Base-by-base conservation (phyloP, 2,113 vertebrate species). In the Kryptolebias marmoratus region DNA sequence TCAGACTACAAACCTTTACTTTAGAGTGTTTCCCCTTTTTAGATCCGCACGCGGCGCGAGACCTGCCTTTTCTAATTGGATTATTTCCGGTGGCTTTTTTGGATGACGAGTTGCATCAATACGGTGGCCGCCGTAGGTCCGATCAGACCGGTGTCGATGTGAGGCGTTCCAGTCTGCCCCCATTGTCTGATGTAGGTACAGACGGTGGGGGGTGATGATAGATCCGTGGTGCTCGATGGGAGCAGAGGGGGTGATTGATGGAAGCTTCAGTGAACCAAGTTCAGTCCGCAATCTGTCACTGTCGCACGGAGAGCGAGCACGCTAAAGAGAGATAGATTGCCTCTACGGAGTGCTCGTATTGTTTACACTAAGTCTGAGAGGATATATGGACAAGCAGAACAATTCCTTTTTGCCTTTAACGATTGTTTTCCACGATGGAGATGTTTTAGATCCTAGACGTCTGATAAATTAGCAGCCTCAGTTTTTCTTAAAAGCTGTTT, bases 311-410 rank as follows among this genome's bases (percentile, higher is more conserved):
- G 71, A 60, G 75, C 70, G 82, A 80, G 69, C 76, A 65, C 63
- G 52, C 76, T 76, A 73, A 84, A 85, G 86, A 85, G 87, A 87
- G 87, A 92, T 76, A 50, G 80, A 91, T 86, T n/a, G 66, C 67
- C 76, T 69, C 80, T 18, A 44, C 75, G 30, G 55, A 73, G 55
- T 53, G 69, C 27, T 71, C 72, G 69, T 61, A 28, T 52, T 85
- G 85, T 86, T 87, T 79, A 80, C 45, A 44, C 58, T 48, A 53
- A 77, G 61, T 71, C 36, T 61, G 28, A 61, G 58, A 28, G 52
- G 48, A 64, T 55, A 27, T 76, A 68, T 75, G 52, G 78, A 66
- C 53, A 65, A 73, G 53, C 0, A 32, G 69, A 58, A 53, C 9
- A 32, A 61, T 9, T 55, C 45, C 2, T 31, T 55, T 71, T 50